A percentile compares a stretch with the other conserved stretches of the same genome.
Conservation (phyloP, 2,113 vertebrate species). For the Oreochromis niloticus region DNA sequence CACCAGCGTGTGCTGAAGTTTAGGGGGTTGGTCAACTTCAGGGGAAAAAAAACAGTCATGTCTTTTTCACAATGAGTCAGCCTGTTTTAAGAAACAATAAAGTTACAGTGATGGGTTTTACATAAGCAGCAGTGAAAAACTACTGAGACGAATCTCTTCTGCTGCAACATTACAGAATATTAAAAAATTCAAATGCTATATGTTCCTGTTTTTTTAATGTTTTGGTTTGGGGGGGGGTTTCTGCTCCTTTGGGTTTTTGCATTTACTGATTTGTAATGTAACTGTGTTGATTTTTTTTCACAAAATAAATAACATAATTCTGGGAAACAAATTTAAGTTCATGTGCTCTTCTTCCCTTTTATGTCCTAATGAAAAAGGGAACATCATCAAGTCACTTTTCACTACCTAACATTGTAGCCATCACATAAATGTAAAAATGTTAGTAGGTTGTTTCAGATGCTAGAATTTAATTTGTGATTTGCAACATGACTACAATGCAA, state of each 20-base stretch:
- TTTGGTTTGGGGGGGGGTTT: not conserved
- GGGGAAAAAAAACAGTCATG: not conserved
- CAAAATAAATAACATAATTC: not conserved
- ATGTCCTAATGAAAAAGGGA: not conserved
- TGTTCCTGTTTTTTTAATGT: not conserved
- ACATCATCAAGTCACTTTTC: not conserved
- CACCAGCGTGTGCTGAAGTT: not conserved
- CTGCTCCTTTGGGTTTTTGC: not conserved
- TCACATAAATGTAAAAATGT: not conserved
- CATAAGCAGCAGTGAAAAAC: constrained; percentile 3
- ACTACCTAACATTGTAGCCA: not conserved
- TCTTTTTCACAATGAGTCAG: constrained; percentile 7
- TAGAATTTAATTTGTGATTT: not conserved
- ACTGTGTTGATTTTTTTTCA: not conserved
- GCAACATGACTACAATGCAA: not conserved
- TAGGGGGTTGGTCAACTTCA: not conserved
- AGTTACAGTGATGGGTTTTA: constrained; percentile 17
- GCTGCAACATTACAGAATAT: not conserved
- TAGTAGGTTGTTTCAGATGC: not conserved
- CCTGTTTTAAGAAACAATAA: constrained; percentile 7
- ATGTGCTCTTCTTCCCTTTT: not conserved
- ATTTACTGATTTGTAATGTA: not conserved
- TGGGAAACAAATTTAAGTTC: not conserved
- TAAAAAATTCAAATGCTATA: not conserved
- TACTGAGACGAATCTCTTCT: constrained; percentile 5